Base-by-base conservation (phyloP, 2,113 vertebrate species). In the Manacus vitellinus region DNA sequence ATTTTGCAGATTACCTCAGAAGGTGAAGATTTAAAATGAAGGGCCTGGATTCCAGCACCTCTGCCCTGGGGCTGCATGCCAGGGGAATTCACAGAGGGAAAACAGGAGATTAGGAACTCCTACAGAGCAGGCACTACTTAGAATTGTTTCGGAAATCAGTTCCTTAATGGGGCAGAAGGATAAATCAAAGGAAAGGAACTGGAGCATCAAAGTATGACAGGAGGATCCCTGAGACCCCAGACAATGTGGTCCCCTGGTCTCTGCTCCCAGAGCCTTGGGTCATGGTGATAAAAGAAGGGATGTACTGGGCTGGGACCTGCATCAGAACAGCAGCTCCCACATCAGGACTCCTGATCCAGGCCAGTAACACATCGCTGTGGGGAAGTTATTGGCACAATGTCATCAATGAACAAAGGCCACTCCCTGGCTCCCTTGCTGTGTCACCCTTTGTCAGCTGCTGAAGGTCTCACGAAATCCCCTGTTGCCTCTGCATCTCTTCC, bases 381-480 rank as follows among this genome's bases (percentile, higher is more conserved):
- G 19, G 74, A 70, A 71, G n/a, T 17, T 39, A 35, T 1, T 15
- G 41, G 58, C 47, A n/a, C 8, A 3, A 11, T 17, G 47, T 52
- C 6, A 1, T 22, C 65, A 43, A 6, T 8, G 49, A 59, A 66
- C 35, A 65, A 43, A 27, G 14, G 55, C 17, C 72, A 52, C 25
- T n/a, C 79, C 68, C 46, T 21, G 46, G 18, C 47, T 81, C 80
- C 0, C 0, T 51, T 82, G 61, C 61, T 8, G 9, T 25, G 25
- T 24, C 17, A 3, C 12, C 21, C 68, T 33, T 43, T 5, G 0
- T 41, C 46, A 49, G 18, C 46, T 3, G 1, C 30, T 15, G n/a
- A 5, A 68, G 22, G 23, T n/a, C 47, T 21, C n/a, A n/a, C 0
- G 0, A 59, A 85, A 46, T 31, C 43, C 41, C 22, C 41, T 81